These are phyloP conservation scores for Melanchra persicariae DNA, from an alignment of 2,888 invertebrate genomes.

Conservation along the genomic window DNA sequence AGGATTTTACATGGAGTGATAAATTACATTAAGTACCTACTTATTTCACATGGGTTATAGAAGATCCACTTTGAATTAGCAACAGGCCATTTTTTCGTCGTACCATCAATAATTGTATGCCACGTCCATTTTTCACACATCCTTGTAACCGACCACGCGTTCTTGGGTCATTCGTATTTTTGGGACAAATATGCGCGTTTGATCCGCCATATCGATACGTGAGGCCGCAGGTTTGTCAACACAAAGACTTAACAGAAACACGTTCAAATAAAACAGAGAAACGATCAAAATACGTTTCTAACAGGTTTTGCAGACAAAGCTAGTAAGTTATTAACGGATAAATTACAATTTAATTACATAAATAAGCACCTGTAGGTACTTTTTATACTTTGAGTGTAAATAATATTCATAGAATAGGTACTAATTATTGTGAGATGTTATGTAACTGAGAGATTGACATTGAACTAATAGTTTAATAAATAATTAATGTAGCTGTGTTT, in stretches of 20 bases:
- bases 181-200: constrained; percentile 68
- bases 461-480: not conserved
- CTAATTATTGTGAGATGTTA: constrained; percentile 16
- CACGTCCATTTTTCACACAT: constrained; percentile 29
- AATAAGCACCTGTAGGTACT: too few species aligned
- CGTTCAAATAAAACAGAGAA: constrained; percentile 25
- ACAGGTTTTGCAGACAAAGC: constrained; percentile 7
- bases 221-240: constrained; percentile 31
- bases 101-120: not conserved
- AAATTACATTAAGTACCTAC: too few species aligned
- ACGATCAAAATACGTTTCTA: not conserved
- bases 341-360: constrained; percentile 30
- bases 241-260: constrained; percentile 8
- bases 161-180: constrained; percentile 76
- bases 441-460: constrained; percentile 33
- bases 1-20: too few species aligned
- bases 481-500: not conserved
- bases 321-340: constrained; percentile 12
- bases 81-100: too few species aligned
- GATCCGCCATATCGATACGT: constrained; percentile 58
- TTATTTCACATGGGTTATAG: too few species aligned
- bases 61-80: too few species aligned
- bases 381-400: constrained; percentile 8
- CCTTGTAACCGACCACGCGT: constrained; percentile 59
- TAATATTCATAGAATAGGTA: constrained; percentile 37